A percentile compares a stretch with the other conserved stretches of the same genome.
Conservation (phyloP, 2,113 vertebrate genomes). For the Phaethornis superciliosus region DNA sequence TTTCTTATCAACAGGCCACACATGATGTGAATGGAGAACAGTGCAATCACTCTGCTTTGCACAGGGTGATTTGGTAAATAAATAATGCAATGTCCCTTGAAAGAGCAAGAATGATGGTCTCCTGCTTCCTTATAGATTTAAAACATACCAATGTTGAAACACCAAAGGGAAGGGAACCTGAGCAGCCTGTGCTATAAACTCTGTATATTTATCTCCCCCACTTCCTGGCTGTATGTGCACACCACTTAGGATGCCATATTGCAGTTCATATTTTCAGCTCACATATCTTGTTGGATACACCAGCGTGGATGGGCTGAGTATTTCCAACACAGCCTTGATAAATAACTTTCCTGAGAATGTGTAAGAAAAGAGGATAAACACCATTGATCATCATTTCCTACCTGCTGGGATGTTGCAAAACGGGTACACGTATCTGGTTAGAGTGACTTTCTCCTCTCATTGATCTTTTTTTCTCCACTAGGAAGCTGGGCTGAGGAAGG, state of each 20-base stretch:
- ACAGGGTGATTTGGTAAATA: neutral
- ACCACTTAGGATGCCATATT: neutral
- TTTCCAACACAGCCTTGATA: neutral
- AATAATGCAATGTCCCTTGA: neutral
- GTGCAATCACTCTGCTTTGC: fast-evolving
- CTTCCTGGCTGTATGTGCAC: fast-evolving
- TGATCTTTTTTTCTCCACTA: neutral
- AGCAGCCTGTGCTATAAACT: neutral
- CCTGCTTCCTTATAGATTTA: neutral
- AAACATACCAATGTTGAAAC: neutral
- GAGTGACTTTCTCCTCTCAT: neutral
- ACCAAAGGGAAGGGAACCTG: neutral
- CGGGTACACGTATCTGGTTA: neutral
- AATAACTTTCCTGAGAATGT: neutral
- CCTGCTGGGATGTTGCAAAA: neutral
- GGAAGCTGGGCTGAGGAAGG: neutral
- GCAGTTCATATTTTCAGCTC: neutral
- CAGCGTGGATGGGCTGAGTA: neutral
- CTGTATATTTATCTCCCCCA: neutral
- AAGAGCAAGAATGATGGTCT: neutral
- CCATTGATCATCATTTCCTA: neutral
- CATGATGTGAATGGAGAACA: fast-evolving
- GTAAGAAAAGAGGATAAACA: neutral
- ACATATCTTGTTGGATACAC: neutral
- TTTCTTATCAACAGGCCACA: neutral